Conservation (phyloP, 37 sponge, comb jelly and placozoan genomes). For the Dysidea cf. avara region DNA sequence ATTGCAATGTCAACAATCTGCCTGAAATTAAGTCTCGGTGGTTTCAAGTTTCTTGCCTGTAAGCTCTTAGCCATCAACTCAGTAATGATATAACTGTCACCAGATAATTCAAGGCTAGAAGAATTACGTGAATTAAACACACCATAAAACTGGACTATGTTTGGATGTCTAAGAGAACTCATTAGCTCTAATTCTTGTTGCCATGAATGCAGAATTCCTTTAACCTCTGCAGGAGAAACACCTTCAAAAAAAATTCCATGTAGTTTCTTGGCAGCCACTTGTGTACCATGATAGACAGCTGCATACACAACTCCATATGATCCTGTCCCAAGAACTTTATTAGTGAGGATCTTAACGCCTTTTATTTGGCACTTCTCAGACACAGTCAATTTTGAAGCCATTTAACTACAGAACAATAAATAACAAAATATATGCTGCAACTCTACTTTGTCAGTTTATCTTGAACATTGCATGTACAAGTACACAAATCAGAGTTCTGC, state of each 20-base stretch:
- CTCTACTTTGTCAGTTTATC: no score
- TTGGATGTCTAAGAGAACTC: slow-evolving; percentile 66
- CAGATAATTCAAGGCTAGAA: not conserved
- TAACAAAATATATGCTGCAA: no score
- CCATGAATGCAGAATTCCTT: slow-evolving; percentile 33
- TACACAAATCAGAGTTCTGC: no score
- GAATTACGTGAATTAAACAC: slow-evolving; percentile 3
- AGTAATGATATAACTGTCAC: slow-evolving; percentile 41
- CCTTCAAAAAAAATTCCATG: slow-evolving; percentile 45
- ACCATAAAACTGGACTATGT: slow-evolving; percentile 76
- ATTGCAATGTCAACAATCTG: slow-evolving; percentile 47
- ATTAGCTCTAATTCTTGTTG: slow-evolving; percentile 38
- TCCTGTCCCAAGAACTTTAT: slow-evolving; percentile 15
- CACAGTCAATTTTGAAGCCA: no score
- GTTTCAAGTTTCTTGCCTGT: slow-evolving; percentile 16
- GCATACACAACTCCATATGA: slow-evolving; percentile 59
- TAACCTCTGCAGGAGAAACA: slow-evolving; percentile 1
- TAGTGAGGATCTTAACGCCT: no score
- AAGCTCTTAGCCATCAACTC: slow-evolving; percentile 56
- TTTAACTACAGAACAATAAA: no score
- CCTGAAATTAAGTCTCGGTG: slow-evolving; percentile 40
- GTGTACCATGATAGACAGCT: slow-evolving; percentile 43
- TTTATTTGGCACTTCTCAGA: no score
- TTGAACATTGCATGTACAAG: no score
- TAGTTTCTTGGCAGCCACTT: slow-evolving; percentile 66